These are phyloP conservation scores for Nixonia krombeini DNA, from an alignment of 1,140 invertebrate genomes.

Conservation along the genomic window DNA sequence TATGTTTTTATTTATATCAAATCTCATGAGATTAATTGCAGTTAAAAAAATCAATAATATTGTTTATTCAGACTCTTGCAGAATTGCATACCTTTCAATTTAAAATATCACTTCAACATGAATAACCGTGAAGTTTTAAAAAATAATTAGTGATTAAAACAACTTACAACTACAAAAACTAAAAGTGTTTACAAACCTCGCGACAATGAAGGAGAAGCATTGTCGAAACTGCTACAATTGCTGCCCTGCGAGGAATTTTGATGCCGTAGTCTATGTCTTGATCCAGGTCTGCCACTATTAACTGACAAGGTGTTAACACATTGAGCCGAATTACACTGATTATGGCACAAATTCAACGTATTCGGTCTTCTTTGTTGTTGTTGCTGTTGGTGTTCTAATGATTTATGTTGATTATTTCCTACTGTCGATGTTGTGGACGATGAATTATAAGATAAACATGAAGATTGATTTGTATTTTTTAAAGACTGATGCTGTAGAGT, in stretches of 20 bases:
- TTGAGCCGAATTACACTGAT: constrained; percentile 70
- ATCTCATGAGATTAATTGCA: too few relatives aligned
- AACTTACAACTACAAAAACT: neutral
- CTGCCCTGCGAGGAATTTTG: constrained; percentile 78
- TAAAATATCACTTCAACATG: too few relatives aligned
- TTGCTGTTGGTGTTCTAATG: constrained; percentile 54
- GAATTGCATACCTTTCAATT: too few relatives aligned
- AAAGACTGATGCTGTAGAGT: constrained; percentile 67
- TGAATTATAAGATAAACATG: too few relatives aligned
- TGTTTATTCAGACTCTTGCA: too few relatives aligned
- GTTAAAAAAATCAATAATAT: too few relatives aligned
- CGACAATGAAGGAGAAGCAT: constrained; percentile 75
- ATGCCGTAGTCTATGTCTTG: constrained; percentile 73
- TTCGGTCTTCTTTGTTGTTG: constrained; percentile 60
- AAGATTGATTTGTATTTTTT: constrained; percentile 59
- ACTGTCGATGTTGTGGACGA: too few relatives aligned
- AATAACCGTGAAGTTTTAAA: neutral
- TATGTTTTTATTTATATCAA: too few relatives aligned
- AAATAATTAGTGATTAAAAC: neutral
- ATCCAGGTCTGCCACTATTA: constrained; percentile 60
- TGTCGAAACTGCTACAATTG: constrained; percentile 66
- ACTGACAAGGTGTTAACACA: constrained; percentile 71
- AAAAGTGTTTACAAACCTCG: constrained; percentile 74
- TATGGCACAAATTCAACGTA: constrained; percentile 65
- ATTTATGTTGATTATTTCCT: too few relatives aligned